Base-by-base conservation (phyloP, 2,113 vertebrate species). In the Perca fluviatilis region DNA sequence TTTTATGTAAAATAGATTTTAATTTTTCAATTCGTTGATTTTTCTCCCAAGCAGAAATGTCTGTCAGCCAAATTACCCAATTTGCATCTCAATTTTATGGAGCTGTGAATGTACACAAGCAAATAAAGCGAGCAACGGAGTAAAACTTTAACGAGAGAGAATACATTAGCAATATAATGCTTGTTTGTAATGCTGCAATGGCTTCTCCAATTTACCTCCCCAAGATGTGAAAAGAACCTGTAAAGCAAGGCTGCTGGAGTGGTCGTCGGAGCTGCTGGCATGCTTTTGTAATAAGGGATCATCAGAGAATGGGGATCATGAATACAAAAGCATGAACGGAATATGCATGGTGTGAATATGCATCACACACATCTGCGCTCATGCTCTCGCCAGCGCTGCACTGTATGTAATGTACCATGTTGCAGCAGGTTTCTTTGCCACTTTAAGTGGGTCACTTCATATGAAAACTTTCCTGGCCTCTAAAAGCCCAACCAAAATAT, bases 251-350 rank as follows among this genome's bases (percentile, higher is more conserved):
- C 81, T 79, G 80, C 72, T 69, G 71, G 85, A 88, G 74, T 56
- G 71, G 47, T 49, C 65, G 79, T 89, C 7, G 2, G 79, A 77
- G 84, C 82, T 50, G 73, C 86, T 82, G 86, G 85, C 80, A 79
- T 69, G 89, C 71, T 84, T 87, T 89, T 88, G 72, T 85, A 81
- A 87, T 79, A 72, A 66, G 77, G 86, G 85, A 87, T 92, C 81
- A 86, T 75, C 77, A 15, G 69, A 88, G 87, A 89, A 86, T 61
- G 87, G 73, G 78, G 72, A 85, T 86, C 87, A 88, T 85, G 69
- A 91, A 91, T 89, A 89, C 89, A 92, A 86, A 90, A 85, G 84
- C 85, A 91, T 92, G 74, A 78, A 78, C 80, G 73, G 85, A 86
- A 92, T 89, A 79, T 85, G 77, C 82, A 80, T 46, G 65, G 69